Base-by-base conservation (phyloP, 2,888 invertebrate species). In the Tillus elongatus region DNA sequence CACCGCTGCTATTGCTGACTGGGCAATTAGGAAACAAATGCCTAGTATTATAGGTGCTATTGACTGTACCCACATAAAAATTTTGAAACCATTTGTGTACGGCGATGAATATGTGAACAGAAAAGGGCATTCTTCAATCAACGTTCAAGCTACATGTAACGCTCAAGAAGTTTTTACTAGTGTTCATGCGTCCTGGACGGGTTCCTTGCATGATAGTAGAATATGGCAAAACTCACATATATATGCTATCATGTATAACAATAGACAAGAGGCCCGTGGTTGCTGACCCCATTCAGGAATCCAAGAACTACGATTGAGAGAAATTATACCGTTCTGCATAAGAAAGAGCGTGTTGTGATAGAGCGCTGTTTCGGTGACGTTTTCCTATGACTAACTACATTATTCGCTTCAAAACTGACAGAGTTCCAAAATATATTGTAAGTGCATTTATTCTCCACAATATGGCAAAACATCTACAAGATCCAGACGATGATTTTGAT, bases 81-180 rank as follows among this genome's bases (percentile, higher is more conserved):
- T 45, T 34, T 34, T 36, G 35, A 43, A 40, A 34, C 37, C 39
- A 28, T 10, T 27, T 10, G 13, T 19, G 13, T 32, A 34, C 41
- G 42, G 35, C 15, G 39, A 43, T 35, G 43, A 45, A 40, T 45
- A 45, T 39, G 38, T 44, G n/a, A 47, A 47, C 39, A 35, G 45
- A 13, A 45, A 44, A 32, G 37, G 43, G 32, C 39, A 39, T 37
- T 16, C 28, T 33, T 40, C 38, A 11, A 42, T 43, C 8, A 46
- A 45, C 36, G 42, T 45, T 12, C 37, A 46, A 39, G 45, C 43
- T 28, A 44, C 41, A 3, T 42, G 44, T 35, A 36, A 46, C 38
- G 27, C 37, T 16, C 26, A 36, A 35, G 39, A 39, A 26, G 33
- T 32, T 35, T 46, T 46, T 36, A 46, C 41, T 35, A 42, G 38